These are phyloP conservation scores for Lagopus leucura DNA, from an alignment of 2,113 vertebrate genomes.

Conservation along the genomic window DNA sequence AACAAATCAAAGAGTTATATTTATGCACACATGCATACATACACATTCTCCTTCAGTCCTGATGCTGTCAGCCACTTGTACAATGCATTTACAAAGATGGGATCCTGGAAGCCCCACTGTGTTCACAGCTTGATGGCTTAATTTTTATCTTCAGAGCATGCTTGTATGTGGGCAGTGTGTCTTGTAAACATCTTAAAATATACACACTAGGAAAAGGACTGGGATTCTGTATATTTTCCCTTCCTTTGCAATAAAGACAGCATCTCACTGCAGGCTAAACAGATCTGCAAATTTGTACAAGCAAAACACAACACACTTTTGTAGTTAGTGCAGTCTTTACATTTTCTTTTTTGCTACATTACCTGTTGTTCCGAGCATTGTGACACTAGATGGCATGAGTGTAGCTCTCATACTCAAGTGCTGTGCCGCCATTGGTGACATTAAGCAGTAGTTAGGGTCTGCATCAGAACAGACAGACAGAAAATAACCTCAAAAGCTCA, in stretches of 20 bases:
- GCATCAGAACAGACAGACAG: constrained; percentile 3
- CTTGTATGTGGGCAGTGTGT: rapidly evolving
- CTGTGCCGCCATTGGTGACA: background rate
- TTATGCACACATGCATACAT: background rate
- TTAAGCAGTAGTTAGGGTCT: background rate
- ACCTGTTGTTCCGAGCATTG: background rate
- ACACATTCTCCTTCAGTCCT: background rate
- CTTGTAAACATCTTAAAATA: background rate
- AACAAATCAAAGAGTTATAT: background rate
- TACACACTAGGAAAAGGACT: background rate
- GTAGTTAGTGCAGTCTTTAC: background rate
- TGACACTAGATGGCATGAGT: background rate
- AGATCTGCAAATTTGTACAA: background rate
- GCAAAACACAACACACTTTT: background rate
- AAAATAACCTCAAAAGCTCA: constrained; percentile 11
- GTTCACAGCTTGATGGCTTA: background rate
- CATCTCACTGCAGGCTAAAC: background rate
- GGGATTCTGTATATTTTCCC: background rate
- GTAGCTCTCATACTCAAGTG: background rate
- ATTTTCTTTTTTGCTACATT: background rate
- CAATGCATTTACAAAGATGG: background rate
- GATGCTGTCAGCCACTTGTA: background rate
- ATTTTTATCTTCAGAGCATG: background rate
- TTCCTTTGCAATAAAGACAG: background rate
- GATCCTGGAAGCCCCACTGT: rapidly evolving